Percentiles rank a stretch among this genome's conserved stretches.
Evolutionary conservation across 2,888 invertebrate species (phyloP).

Genomic region (Nasonovia ribisnigri): DNA sequence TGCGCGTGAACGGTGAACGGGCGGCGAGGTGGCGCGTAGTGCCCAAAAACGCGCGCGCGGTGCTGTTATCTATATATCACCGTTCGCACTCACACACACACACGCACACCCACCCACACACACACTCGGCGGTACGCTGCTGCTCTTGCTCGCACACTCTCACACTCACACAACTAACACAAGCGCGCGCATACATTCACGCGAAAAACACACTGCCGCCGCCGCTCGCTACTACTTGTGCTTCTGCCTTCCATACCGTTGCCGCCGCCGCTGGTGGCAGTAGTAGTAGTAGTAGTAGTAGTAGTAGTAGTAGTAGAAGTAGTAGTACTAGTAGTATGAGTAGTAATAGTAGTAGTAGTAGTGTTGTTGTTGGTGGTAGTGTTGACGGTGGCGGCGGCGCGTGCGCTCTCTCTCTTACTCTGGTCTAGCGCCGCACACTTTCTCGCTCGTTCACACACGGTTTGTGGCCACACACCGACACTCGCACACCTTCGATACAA

Average conservation of each 20-base stretch:
- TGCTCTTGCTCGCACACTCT: not conserved
- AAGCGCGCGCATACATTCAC: slow-evolving; percentile 25
- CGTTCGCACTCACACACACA: slow-evolving; percentile 25
- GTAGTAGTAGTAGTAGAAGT: not conserved
- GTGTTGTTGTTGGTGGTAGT: not conserved
- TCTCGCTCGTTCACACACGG: slow-evolving; percentile 3
- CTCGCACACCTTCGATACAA: not conserved
- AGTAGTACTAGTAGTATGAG: not conserved
- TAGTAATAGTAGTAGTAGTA: not conserved
- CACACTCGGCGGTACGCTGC: not conserved
- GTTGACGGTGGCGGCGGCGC: not conserved
- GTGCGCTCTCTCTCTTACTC: not conserved
- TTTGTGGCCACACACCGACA: not conserved
- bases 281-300: not conserved
- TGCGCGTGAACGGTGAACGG: slow-evolving; percentile 7
- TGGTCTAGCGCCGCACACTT: not conserved
- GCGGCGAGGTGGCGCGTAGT: slow-evolving; percentile 28
- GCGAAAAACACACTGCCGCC: slow-evolving; percentile 37
- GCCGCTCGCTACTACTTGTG: slow-evolving; percentile 17
- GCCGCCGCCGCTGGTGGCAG: slow-evolving; percentile 13
- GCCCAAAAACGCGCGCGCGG: slow-evolving; percentile 61
- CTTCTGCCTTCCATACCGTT: not conserved
- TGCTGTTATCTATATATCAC: slow-evolving; percentile 63
- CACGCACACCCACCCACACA: not conserved
- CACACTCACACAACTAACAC: not conserved